A percentile compares a stretch with the other conserved stretches of the same genome.
Conservation (phyloP, 2,113 vertebrate species). For the Paradisaea rubra region DNA sequence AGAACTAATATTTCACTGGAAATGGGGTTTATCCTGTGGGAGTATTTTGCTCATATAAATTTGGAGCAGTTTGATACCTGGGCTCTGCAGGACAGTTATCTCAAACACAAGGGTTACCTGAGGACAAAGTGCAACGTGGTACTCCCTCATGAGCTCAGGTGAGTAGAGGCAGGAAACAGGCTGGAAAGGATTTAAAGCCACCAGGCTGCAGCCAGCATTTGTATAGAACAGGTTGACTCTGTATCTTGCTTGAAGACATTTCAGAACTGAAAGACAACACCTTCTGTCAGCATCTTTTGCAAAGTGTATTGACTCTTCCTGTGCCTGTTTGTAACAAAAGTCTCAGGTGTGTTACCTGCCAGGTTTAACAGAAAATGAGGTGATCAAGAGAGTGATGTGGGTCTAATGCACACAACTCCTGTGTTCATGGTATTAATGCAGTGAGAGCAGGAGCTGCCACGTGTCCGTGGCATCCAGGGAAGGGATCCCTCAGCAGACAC, state of each 20-base stretch:
- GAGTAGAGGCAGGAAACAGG: constrained; percentile 84
- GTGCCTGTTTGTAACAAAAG: neutral
- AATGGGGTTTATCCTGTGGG: neutral
- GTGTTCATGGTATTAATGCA: neutral
- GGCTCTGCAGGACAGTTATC: neutral
- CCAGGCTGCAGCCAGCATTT: constrained; percentile 92
- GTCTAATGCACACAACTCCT: fast-evolving
- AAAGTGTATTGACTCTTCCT: neutral
- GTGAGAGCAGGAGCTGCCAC: neutral
- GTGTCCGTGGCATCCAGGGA: neutral
- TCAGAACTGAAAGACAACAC: constrained; percentile 81
- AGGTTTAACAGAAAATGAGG: neutral
- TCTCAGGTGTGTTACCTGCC: neutral
- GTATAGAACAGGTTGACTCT: constrained; percentile 83
- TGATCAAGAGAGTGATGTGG: neutral
- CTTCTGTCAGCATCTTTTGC: constrained; percentile 12
- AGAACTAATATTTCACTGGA: neutral
- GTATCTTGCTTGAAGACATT: constrained; percentile 93
- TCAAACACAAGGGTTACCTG: constrained; percentile 74
- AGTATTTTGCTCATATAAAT: neutral
- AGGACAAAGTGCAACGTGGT: constrained; percentile 79
- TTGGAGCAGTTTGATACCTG: neutral
- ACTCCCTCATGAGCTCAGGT: constrained; percentile 86
- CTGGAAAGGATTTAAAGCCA: constrained; percentile 94
- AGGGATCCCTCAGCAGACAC: neutral